These are phyloP conservation scores for Stomorhina lunata DNA, from an alignment of 2,888 invertebrate genomes.

Conservation along the genomic window DNA sequence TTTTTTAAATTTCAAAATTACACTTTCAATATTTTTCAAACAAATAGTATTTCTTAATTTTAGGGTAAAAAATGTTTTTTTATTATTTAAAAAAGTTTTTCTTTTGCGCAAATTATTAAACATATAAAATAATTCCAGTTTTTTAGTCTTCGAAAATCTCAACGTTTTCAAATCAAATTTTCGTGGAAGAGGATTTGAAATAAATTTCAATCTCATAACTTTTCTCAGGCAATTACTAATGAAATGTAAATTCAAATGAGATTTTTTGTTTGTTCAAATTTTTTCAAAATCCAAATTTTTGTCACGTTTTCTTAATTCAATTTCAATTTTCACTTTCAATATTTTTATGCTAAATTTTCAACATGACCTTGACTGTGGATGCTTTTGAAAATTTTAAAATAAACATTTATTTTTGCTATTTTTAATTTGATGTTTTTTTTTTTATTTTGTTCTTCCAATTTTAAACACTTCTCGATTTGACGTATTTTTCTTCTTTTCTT, in stretches of 20 bases:
- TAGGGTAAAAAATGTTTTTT: conserved; percentile 62
- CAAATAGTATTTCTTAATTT: conserved; percentile 49
- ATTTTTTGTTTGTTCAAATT: neutral
- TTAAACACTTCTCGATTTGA: too few species aligned
- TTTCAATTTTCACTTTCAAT: conserved; percentile 7
- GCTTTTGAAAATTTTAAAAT: conserved; percentile 52
- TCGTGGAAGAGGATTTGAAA: conserved; percentile 66
- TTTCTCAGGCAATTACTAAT: conserved; percentile 69
- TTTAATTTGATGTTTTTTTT: neutral
- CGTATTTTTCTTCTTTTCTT: too few species aligned
- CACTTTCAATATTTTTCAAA: too few species aligned
- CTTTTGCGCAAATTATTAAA: conserved; percentile 77
- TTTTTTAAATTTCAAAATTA: too few species aligned
- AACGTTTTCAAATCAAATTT: conserved; percentile 50
- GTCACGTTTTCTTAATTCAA: neutral
- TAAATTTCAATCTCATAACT: conserved; percentile 75
- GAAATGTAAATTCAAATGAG: neutral
- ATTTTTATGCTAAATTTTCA: conserved; percentile 58
- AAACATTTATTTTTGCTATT: conserved; percentile 44
- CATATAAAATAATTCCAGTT: conserved; percentile 77
- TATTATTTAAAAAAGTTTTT: conserved; percentile 73
- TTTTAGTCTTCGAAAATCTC: conserved; percentile 67
- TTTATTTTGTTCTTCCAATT: too few species aligned
- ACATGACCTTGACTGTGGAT: conserved; percentile 49
- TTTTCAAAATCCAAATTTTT: conserved; percentile 11